Base-by-base conservation (phyloP, 2,113 vertebrate species). In the Lampris incognitus region DNA sequence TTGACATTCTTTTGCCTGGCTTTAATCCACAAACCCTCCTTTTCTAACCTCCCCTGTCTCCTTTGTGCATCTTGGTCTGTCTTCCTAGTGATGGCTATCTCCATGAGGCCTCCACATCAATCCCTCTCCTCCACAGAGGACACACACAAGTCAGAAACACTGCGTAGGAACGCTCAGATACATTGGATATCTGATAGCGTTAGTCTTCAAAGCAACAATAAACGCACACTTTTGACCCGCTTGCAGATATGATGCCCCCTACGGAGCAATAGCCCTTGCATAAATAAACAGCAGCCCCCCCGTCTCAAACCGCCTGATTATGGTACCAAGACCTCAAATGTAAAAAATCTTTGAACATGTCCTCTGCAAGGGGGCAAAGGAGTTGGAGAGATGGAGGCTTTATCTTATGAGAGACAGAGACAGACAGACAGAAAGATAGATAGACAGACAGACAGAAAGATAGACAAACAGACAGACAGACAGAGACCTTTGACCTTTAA, bases 301-400 rank as follows among this genome's bases (percentile, higher is more conserved):
- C 81, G 68, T 66, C 75, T 72, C 73, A 87, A 92, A 92, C 93
- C 90, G 79, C 92, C 91, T 90, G 55, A 36, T 92, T 93, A 86
- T 82, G 79, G 84, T 83, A 78, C 85, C 72, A 87, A 81, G 79
- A 88, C 84, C 87, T 87, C 80, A 90, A 83, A 91, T 87, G 86
- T 87, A 91, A 86, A 85, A 91, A 86, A 85, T 79, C 86, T 85
- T 72, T 79, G 87, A 90, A 83, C 58, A 11, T 24, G 85, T 82
- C 66, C 63, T 74, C 85, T 81, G 74, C 78, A 75, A 78, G 79
- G 59, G 24, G 87, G 69, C 42, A 69, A 71, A 85, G 81, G 59
- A 81, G 69, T 57, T 78, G 24, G 71, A 72, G 72, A 81, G 81
- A 88, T 74, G 87, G 87, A 82, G 84, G 74, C 81, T 85, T 89